Conservation (phyloP, 2,888 invertebrate genomes). For the Protonemura montana region DNA sequence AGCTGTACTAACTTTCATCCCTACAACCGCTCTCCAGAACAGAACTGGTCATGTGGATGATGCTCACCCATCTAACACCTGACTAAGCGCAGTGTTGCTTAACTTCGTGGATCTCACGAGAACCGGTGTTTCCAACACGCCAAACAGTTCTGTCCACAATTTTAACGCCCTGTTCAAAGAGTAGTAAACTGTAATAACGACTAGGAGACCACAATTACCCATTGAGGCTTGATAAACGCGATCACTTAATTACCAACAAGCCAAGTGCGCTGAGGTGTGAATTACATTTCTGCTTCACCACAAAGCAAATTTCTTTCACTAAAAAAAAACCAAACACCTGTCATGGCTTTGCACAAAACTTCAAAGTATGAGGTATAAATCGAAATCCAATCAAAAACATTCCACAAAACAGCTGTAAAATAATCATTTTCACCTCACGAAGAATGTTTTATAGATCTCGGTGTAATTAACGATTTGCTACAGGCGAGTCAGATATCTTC, state of each 20-base stretch:
- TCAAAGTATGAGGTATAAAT: background rate
- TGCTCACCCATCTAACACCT: no score
- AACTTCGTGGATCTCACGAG: no score
- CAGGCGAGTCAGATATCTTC: constrained; percentile 1
- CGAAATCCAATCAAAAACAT: background rate
- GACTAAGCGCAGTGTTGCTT: no score
- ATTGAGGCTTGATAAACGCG: background rate
- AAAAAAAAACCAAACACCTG: background rate
- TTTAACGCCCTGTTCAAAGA: background rate
- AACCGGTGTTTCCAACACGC: no score
- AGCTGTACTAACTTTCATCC: no score
- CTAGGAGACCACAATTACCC: background rate
- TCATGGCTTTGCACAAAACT: background rate
- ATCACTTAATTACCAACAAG: background rate
- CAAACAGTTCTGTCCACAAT: no score
- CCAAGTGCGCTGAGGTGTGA: background rate
- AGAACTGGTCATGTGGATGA: no score
- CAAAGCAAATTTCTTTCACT: background rate
- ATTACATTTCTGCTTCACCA: background rate
- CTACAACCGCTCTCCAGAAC: no score
- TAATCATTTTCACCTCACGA: constrained; percentile 12
- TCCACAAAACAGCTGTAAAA: background rate
- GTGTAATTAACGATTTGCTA: constrained; percentile 22
- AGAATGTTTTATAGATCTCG: background rate
- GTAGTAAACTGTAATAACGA: background rate